Conservation (phyloP, 2,888 invertebrate species). For the Cylloceria caligata region DNA sequence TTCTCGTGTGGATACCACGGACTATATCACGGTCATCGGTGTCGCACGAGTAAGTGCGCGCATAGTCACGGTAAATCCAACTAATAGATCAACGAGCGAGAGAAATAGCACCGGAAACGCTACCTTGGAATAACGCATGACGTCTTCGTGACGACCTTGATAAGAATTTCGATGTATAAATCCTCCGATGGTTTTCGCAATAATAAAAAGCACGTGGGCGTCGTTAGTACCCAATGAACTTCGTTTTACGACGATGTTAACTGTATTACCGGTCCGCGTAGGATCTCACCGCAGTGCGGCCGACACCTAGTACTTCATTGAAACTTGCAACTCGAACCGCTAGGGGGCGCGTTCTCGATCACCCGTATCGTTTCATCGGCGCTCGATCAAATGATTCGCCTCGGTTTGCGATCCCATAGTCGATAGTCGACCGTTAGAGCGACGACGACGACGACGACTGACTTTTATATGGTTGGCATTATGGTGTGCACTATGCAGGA, state of each 20-base stretch:
- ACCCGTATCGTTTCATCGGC: slow-evolving; percentile 55
- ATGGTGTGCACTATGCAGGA: slow-evolving; percentile 31
- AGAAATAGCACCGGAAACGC: slow-evolving; percentile 50
- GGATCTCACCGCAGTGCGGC: not conserved
- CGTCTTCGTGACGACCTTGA: slow-evolving; percentile 56
- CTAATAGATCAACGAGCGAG: slow-evolving; percentile 21
- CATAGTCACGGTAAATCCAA: slow-evolving; percentile 18
- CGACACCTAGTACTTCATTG: slow-evolving; percentile 46
- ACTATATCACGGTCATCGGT: slow-evolving; percentile 62
- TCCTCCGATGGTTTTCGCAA: slow-evolving; percentile 11
- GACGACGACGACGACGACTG: slow-evolving; percentile 70
- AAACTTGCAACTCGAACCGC: slow-evolving; percentile 9
- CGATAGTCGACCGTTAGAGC: slow-evolving; percentile 63
- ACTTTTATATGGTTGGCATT: slow-evolving; percentile 64
- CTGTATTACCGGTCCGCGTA: slow-evolving; percentile 27
- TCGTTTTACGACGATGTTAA: slow-evolving; percentile 49
- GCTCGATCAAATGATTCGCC: slow-evolving; percentile 58
- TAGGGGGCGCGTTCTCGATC: slow-evolving; percentile 4
- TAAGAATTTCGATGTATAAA: slow-evolving; percentile 58
- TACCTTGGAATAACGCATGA: slow-evolving; percentile 48
- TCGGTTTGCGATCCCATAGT: slow-evolving; percentile 57
- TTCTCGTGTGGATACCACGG: slow-evolving; percentile 23
- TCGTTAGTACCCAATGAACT: slow-evolving; percentile 35
- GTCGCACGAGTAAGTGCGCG: slow-evolving; percentile 59
- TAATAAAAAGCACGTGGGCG: slow-evolving; percentile 8